Conservation (phyloP, 1,140 invertebrate genomes). For the Hestina assimilis region DNA sequence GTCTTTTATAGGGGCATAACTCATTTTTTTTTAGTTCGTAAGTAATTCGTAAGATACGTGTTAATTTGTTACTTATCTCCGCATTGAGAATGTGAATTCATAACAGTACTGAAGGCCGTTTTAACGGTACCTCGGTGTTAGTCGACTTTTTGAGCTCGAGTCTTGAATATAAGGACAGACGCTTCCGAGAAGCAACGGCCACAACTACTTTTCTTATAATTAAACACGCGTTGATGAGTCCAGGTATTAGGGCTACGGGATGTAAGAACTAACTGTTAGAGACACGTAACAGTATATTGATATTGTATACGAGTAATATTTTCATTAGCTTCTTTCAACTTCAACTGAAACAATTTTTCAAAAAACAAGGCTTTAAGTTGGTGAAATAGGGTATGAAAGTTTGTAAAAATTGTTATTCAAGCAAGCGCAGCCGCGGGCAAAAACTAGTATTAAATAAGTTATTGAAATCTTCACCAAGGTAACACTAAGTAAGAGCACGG, state of each 20-base stretch:
- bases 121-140: slow-evolving; percentile 7
- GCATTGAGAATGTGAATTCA: slow-evolving; percentile 7
- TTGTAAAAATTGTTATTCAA: too few species aligned
- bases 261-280: slow-evolving; percentile 15
- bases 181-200: slow-evolving; percentile 21
- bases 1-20: too few species aligned
- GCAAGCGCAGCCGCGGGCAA: too few species aligned
- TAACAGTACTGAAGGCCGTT: slow-evolving; percentile 20
- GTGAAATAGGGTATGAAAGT: too few species aligned
- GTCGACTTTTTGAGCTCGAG: slow-evolving; percentile 17
- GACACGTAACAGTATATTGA: background rate
- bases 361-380: too few species aligned
- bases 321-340: too few species aligned
- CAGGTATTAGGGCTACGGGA: slow-evolving; percentile 1
- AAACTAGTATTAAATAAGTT: too few species aligned
- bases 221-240: slow-evolving; percentile 16
- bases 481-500: too few species aligned
- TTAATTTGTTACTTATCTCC: slow-evolving; percentile 10
- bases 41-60: background rate
- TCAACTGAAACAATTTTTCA: too few species aligned
- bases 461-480: too few species aligned
- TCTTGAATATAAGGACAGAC: slow-evolving; percentile 7
- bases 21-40: too few species aligned
- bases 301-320: background rate
- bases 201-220: slow-evolving; percentile 20